Percentiles rank a stretch among this genome's conserved stretches.
Conservation (phyloP, 1,140 invertebrate genomes). For the Batillaria attramentaria region DNA sequence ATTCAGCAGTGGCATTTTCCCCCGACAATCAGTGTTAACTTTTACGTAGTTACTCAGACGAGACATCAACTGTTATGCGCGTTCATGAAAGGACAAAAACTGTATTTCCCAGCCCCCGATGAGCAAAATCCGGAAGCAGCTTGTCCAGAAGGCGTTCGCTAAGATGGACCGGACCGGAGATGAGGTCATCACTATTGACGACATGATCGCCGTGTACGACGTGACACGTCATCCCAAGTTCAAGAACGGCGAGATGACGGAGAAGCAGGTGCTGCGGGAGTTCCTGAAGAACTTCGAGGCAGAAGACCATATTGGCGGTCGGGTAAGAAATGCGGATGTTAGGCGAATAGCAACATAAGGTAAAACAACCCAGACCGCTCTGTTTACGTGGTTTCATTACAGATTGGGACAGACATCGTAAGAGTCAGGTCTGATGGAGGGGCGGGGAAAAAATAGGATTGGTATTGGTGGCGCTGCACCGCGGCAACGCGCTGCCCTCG, state of each 20-base stretch:
- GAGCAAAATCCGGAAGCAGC: not conserved
- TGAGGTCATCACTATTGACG: not conserved
- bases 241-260: slow-evolving; percentile 1
- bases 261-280: slow-evolving; percentile 5
- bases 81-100: not conserved
- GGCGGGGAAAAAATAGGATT: not conserved
- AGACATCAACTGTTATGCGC: not conserved
- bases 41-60: too few species aligned
- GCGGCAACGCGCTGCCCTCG: too few species aligned
- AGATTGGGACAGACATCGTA: not conserved
- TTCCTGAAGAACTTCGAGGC: not conserved
- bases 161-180: not conserved
- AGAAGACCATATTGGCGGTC: not conserved
- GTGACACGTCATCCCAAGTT: not conserved
- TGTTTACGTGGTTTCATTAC: not conserved
- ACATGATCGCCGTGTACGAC: not conserved
- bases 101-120: not conserved
- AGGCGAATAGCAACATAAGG: not conserved
- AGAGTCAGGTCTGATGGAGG: not conserved
- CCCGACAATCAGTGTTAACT: not conserved
- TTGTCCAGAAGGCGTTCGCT: not conserved
- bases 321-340: too few species aligned
- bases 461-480: not conserved
- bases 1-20: not conserved
- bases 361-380: not conserved